phyloP scores from a whole-genome alignment of 1,140 invertebrate species.

The Oreohelix idahoensis region DNA sequence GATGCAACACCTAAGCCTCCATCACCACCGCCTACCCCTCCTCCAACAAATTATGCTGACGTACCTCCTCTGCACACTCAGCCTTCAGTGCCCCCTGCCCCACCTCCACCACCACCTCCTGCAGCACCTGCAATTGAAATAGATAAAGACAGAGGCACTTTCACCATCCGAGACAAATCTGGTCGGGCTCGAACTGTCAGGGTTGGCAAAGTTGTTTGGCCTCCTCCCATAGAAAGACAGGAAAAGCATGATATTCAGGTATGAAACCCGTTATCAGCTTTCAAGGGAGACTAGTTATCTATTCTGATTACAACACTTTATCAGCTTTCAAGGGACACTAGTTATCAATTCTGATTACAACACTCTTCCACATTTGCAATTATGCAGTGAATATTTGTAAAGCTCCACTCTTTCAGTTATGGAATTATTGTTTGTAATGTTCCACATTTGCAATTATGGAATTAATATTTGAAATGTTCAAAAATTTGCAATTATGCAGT shows the following conservation, averaged over 20 bases:
- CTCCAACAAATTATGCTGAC: conserved; percentile 34
- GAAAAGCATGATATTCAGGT: conserved; percentile 46
- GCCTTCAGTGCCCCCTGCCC: conserved; percentile 72
- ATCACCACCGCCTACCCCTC: conserved; percentile 20
- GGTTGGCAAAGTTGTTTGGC: conserved; percentile 96
- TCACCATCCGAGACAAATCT: conserved; percentile 72
- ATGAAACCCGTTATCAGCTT: too few relatives aligned
- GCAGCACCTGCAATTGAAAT: conserved; percentile 80
- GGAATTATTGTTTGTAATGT: too few relatives aligned
- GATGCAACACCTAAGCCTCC: conserved; percentile 47
- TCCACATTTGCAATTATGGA: too few relatives aligned
- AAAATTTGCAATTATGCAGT: too few relatives aligned
- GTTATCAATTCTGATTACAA: too few relatives aligned
- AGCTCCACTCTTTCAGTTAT: too few relatives aligned
- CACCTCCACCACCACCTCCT: conserved; percentile 88
- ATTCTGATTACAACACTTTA: too few relatives aligned
- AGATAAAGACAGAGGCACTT: conserved; percentile 57
- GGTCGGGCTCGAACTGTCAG: conserved; percentile 94
- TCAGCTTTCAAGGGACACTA: too few relatives aligned
- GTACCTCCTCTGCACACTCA: conserved; percentile 44
- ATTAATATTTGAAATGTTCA: too few relatives aligned
- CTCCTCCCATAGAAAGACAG: conserved; percentile 75
- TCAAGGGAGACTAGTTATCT: too few relatives aligned
- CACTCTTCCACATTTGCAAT: too few relatives aligned
- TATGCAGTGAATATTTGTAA: too few relatives aligned